A percentile compares a stretch with the other conserved stretches of the same genome.
These are phyloP conservation scores for Microcaecilia unicolor DNA, from an alignment of 2,797 vertebrate species.

Conservation along the genomic window DNA sequence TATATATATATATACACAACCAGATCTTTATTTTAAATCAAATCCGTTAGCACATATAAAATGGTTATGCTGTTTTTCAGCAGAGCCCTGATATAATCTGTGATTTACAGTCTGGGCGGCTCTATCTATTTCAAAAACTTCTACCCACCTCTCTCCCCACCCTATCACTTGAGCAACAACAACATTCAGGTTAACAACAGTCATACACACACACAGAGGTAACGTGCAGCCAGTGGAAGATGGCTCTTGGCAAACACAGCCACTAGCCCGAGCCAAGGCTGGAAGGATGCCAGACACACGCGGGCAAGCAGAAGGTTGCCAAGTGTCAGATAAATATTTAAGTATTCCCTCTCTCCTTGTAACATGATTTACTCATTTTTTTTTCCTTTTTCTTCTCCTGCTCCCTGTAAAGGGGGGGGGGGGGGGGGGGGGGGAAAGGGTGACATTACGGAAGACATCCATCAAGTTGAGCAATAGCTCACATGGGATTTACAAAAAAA, in stretches of 20 bases:
- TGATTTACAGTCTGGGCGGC: neutral
- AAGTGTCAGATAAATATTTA: slow-evolving; percentile 38
- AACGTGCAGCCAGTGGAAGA: slow-evolving; percentile 27
- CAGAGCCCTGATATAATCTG: neutral
- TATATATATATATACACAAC: too few species aligned
- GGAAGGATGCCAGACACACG: slow-evolving; percentile 41
- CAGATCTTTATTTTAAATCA: too few species aligned
- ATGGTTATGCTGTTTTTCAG: neutral
- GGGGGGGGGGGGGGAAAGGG: too few species aligned
- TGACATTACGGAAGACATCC: neutral
- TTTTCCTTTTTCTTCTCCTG: neutral
- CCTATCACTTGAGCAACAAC: slow-evolving; percentile 12
- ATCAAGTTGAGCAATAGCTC: neutral
- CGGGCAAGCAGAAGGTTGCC: slow-evolving; percentile 32
- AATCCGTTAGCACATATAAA: too few species aligned
- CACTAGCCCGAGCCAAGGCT: slow-evolving; percentile 27
- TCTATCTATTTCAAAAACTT: slow-evolving; percentile 4
- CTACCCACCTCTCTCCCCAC: slow-evolving; percentile 14
- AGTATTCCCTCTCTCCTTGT: slow-evolving; percentile 18
- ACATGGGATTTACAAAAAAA: neutral
- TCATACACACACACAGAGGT: slow-evolving; percentile 18
- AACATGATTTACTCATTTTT: slow-evolving; percentile 18
- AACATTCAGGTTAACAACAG: slow-evolving; percentile 41
- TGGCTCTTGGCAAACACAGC: slow-evolving; percentile 62
- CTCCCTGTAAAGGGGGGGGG: too few species aligned